Evolutionary conservation across 2,797 vertebrate genomes (phyloP), one percentile per base, ranked within the genome.

Genomic region (Acropternis orthonyx): DNA sequence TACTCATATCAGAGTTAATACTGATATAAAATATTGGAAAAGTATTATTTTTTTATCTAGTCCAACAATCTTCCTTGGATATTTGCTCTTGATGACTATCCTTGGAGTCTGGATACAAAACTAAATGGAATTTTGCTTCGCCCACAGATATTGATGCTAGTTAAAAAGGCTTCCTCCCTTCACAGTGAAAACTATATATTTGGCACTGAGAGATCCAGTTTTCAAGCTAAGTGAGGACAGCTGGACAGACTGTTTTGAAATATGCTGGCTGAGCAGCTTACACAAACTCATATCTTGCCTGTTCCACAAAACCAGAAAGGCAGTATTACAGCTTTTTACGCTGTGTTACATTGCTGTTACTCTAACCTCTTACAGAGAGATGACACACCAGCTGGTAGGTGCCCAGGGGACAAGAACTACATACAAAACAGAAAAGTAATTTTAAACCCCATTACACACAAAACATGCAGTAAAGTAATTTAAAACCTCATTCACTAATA

Each of bases 361-460:
- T 79, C 62, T 72, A 85, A 84, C 58, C 68, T 79, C 72, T 72
- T 30, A 20, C 24, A 55, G n/a, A 68, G 3, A 61, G 41, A 34
- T 43, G 65, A 88, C 62, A 80, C 34, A n/a, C 44, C 76, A 91
- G 72, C 82, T 93, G 61, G 69, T n/a, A 56, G 10, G 7, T 88
- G 56, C 67, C 63, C 1, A 2, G 8, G 15, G 36, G 61, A 91
- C 48, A 74, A 46, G 37, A 79, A 68, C 75, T 46, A 61, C 87
- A 80, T 63, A 89, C 30, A 75, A 90, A 92, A 67, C 19, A 49
- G 34, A 80, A 78, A 61, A 78, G 86, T 51, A 72, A 72, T 89
- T 82, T 73, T 65, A 93, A 86, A 63, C 61, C 44, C 94, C 79
- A 77, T 59, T 91, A 79, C 67, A 75, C 67, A 85, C 49, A 90